Evolutionary conservation across 2,888 invertebrate species (phyloP).

Genomic region (Melanotus villosus): DNA sequence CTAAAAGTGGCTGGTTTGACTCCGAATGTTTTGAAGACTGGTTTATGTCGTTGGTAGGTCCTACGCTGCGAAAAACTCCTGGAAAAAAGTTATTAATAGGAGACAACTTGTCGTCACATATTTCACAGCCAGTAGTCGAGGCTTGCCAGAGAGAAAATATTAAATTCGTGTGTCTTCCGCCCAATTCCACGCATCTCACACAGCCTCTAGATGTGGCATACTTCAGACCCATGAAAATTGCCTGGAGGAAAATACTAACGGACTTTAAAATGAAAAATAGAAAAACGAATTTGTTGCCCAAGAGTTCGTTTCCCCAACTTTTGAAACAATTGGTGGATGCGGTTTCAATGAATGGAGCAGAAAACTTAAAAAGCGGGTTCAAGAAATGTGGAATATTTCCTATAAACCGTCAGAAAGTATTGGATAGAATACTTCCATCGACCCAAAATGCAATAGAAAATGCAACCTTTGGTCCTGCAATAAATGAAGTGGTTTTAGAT

Average conservation of each 20-base stretch:
- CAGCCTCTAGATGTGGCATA: slow-evolving; percentile 55
- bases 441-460: not conserved
- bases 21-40: slow-evolving; percentile 54
- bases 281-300: slow-evolving; percentile 2
- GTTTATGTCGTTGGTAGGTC: slow-evolving; percentile 46
- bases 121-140: slow-evolving; percentile 27
- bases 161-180: slow-evolving; percentile 57
- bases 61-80: slow-evolving; percentile 5
- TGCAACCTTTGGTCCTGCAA: not conserved
- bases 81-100: slow-evolving; percentile 59
- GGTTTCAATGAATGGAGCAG: not conserved
- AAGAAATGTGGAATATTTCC: not conserved
- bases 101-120: slow-evolving; percentile 45
- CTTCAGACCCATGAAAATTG: slow-evolving; percentile 54
- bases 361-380: slow-evolving; percentile 3
- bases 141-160: slow-evolving; percentile 55
- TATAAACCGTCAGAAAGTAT: not conserved
- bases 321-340: slow-evolving; percentile 1
- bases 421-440: not conserved
- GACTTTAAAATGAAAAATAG: slow-evolving; percentile 10
- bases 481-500: not conserved
- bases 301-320: slow-evolving; percentile 17
- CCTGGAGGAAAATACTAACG: slow-evolving; percentile 47
- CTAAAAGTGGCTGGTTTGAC: slow-evolving; percentile 50
- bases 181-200: slow-evolving; percentile 55